Evolutionary conservation across 2,113 vertebrate genomes (phyloP).

Genomic region (Cheirogaleus medius): DNA sequence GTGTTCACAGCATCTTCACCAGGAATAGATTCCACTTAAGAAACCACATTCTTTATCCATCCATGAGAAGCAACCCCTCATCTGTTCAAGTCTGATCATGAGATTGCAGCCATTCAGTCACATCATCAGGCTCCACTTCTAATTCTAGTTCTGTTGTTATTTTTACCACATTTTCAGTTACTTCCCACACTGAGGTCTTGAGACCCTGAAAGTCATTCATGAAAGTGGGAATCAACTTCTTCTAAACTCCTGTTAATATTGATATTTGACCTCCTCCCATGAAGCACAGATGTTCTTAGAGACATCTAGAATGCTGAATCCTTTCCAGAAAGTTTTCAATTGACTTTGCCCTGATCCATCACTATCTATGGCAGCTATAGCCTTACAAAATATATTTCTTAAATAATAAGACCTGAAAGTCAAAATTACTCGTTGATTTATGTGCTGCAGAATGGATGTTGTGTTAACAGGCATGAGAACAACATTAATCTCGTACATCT

Average conservation of each 20-base stretch:
- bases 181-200: not conserved
- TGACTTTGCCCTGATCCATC: not conserved
- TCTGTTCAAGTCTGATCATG: not conserved
- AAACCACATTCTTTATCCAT: not conserved
- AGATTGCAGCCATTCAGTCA: not conserved
- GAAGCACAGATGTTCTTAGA: not conserved
- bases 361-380: not conserved
- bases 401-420: not conserved
- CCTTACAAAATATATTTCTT: not conserved
- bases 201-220: not conserved
- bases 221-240: not conserved
- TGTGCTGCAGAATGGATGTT: not conserved
- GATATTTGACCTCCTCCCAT: not conserved
- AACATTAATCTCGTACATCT: not conserved
- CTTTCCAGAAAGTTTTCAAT: not conserved
- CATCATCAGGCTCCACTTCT: not conserved
- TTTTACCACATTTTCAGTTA: not conserved
- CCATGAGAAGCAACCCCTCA: not conserved
- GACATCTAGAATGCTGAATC: not conserved
- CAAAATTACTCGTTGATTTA: not conserved
- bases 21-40: not conserved
- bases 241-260: not conserved
- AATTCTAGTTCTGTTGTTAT: not conserved
- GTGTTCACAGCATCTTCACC: not conserved
- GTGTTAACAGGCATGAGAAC: not conserved